Evolutionary conservation across 2,113 vertebrate genomes (phyloP), one percentile per base, ranked within the genome.

Genomic region (Condylura cristata): DNA sequence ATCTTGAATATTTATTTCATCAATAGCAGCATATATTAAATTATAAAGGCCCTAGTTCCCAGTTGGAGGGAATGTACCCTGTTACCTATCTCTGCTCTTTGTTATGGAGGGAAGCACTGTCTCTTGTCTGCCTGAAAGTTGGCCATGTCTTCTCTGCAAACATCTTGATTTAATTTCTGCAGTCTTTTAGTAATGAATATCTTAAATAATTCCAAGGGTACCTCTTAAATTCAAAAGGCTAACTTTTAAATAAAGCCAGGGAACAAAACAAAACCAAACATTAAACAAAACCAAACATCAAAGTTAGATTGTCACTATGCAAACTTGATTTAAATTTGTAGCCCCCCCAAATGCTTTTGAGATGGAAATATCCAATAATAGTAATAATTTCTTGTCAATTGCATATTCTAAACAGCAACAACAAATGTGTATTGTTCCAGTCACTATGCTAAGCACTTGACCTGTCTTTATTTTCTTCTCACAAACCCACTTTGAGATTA

Each of bases 151-250:
- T 41, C 32, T 88, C 72, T 63, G 74, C 72, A 90, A 94, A 72
- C 53, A 90, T 32, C 81, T 81, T 65, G 53, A 90, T 90, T 92
- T 85, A 84, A 85, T 68, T 86, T 94, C 78, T 70, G 61, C 41
- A 97, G 89, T 91, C 89, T 88, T 85, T 96, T 75, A 89, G 72
- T 92, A 96, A 96, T 56, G 97, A 97, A 97, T 68, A 97, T 94
- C 82, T 97, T 88, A 48, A 94, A 96, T 97, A 63, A 86, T 30
- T 94, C 68, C 51, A 83, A 56, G 26, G 86, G 61, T 87, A 84
- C 72, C 84, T 92, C 60, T 72, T 78, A 96, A 96, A 92, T 97
- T 95, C 93, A 93, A 94, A 97, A 24, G 61, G 86, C 4, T 80
- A 32, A 63, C 86, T 96, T 90, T 92, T 94, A 82, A 96, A 89